Evolutionary conservation across 2,797 vertebrate genomes (phyloP).

Genomic region (Parauchenoglanis punctatus): DNA sequence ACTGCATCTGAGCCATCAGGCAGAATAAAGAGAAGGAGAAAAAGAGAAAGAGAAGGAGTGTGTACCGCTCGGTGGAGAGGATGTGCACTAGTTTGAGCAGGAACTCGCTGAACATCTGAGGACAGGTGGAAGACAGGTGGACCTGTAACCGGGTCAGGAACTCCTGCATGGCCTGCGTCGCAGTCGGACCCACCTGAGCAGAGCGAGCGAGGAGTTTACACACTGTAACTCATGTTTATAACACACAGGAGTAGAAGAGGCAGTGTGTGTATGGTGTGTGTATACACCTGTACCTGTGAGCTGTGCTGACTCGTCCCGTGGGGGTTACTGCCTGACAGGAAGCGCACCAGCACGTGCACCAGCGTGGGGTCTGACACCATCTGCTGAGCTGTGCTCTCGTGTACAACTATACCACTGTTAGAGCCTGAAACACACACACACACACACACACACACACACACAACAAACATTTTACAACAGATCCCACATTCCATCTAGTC

Average conservation of each 20-base stretch:
- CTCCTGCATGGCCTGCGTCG: constrained; percentile 98
- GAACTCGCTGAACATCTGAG: constrained; percentile 99
- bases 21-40: not conserved
- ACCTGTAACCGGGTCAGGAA: constrained; percentile 96
- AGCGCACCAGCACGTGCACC: constrained; percentile 94
- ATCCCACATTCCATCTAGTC: not conserved
- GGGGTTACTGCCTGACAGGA: constrained; percentile 93
- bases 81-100: constrained; percentile 96
- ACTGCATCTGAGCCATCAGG: not conserved
- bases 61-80: constrained; percentile 94
- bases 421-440: constrained; percentile 71
- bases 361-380: constrained; percentile 95
- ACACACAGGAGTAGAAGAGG: not conserved
- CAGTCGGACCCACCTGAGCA: constrained; percentile 91
- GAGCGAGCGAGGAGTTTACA: not conserved
- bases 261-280: not conserved
- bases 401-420: constrained; percentile 79
- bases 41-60: not conserved
- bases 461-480: not conserved
- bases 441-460: constrained; percentile 38
- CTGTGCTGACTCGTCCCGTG: constrained; percentile 97
- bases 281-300: constrained; percentile 80
- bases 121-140: constrained; percentile 93
- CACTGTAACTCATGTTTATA: not conserved
- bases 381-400: constrained; percentile 93